Conservation (phyloP, 92 coral and sea anemone species). For the Muricea muricata region DNA sequence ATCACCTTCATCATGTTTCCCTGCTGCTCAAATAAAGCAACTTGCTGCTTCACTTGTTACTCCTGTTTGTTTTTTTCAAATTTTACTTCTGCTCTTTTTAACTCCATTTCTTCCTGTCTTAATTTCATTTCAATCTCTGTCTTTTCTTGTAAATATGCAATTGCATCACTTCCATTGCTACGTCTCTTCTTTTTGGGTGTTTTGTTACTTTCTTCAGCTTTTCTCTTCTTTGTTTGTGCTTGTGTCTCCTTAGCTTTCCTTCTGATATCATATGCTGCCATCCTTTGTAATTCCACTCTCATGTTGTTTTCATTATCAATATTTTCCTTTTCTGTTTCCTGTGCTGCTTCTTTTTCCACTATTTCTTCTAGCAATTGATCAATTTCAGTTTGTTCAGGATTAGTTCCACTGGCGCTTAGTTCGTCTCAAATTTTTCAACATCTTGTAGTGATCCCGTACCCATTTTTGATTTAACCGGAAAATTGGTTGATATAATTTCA, state of each 20-base stretch:
- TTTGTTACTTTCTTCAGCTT: too few species aligned
- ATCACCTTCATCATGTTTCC: conserved; percentile 24
- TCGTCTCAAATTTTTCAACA: conserved; percentile 25
- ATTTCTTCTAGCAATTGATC: conserved; percentile 23
- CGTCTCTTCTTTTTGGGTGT: too few species aligned
- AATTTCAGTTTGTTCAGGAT: conserved; percentile 9
- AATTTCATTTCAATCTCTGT: conserved; percentile 28
- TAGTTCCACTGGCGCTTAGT: conserved; percentile 22
- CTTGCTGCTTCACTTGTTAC: conserved; percentile 42
- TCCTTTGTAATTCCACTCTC: conserved; percentile 1
- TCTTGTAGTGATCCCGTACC: conserved; percentile 33
- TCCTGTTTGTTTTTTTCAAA: conserved; percentile 26
- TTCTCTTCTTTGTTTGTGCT: too few species aligned
- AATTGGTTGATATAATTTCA: conserved; percentile 10
- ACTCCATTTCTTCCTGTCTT: too few species aligned
- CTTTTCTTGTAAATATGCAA: conserved; percentile 1
- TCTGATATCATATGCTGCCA: too few species aligned
- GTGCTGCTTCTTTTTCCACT: background rate
- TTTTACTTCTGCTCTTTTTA: background rate
- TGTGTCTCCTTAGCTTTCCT: too few species aligned
- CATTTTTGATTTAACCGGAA: conserved; percentile 17
- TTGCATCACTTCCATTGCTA: too few species aligned
- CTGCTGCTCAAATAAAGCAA: too few species aligned
- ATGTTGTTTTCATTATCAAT: conserved; percentile 42
- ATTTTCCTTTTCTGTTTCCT: conserved; percentile 54